Evolutionary conservation across 2,113 vertebrate genomes (phyloP).

Genomic region (Siniperca knerii): DNA sequence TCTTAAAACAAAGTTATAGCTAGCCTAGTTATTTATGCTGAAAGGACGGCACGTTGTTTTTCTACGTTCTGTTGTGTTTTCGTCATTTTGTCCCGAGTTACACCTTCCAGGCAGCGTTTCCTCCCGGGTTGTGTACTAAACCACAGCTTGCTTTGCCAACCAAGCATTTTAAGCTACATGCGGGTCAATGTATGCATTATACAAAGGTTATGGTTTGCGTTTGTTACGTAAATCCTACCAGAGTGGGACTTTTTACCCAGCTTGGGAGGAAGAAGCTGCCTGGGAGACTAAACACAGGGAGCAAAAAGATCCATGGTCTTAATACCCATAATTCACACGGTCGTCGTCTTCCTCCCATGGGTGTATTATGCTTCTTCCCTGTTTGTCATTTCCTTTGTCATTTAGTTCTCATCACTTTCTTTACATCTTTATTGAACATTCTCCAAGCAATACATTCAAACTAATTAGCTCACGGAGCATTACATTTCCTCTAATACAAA

Average conservation of each 20-base stretch:
- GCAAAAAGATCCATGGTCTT: fast-evolving
- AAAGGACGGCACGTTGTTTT: not conserved
- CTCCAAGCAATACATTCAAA: not conserved
- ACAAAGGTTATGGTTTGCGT: fast-evolving
- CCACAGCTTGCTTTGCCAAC: fast-evolving
- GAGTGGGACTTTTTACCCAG: fast-evolving
- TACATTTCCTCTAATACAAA: not conserved
- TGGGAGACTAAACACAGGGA: not conserved
- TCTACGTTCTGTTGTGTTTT: not conserved
- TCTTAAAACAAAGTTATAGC: fast-evolving
- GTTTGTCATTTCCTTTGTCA: conserved; percentile 34
- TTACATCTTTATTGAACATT: not conserved
- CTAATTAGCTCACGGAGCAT: not conserved
- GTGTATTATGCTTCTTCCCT: not conserved
- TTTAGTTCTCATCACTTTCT: too few species aligned
- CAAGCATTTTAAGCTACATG: fast-evolving
- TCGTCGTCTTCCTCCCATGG: too few species aligned
- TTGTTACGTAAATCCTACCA: not conserved
- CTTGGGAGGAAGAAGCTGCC: not conserved
- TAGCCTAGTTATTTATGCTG: not conserved
- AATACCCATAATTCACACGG: too few species aligned
- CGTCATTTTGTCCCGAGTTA: fast-evolving
- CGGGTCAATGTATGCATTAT: fast-evolving
- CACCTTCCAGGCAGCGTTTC: not conserved
- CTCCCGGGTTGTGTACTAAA: not conserved